These are phyloP conservation scores for Vulpes ferrilata DNA, from an alignment of 2,113 vertebrate species.

Conservation along the genomic window DNA sequence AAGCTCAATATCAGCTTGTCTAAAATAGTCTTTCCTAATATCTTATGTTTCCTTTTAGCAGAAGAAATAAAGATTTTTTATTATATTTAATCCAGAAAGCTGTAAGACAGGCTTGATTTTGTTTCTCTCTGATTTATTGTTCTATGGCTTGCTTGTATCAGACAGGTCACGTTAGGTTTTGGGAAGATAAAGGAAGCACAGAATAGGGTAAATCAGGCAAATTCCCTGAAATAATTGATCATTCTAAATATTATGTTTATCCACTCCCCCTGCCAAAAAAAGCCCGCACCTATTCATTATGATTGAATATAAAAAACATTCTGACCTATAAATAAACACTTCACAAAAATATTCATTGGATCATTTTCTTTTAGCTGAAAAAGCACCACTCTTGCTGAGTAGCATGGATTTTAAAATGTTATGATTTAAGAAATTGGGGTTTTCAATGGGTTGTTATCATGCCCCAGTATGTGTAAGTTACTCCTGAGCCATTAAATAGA, in stretches of 20 bases:
- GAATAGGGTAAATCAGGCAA: slow-evolving; percentile 60
- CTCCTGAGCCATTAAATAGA: slow-evolving; percentile 79
- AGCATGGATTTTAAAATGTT: slow-evolving; percentile 45
- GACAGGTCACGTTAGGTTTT: slow-evolving; percentile 44
- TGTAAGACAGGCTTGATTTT: background rate
- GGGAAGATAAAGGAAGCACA: slow-evolving; percentile 32
- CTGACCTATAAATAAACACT: slow-evolving; percentile 19
- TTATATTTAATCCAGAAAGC: slow-evolving; percentile 63
- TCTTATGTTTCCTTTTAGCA: slow-evolving; percentile 55
- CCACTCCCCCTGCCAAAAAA: background rate
- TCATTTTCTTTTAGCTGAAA: slow-evolving; percentile 58
- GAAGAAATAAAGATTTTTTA: slow-evolving; percentile 73
- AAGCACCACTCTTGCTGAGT: slow-evolving; percentile 9
- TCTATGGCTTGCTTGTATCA: slow-evolving; percentile 51
- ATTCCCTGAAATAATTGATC: slow-evolving; percentile 63
- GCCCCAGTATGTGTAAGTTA: slow-evolving; percentile 67
- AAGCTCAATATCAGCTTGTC: slow-evolving; percentile 55
- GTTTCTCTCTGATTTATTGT: slow-evolving; percentile 41
- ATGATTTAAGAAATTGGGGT: slow-evolving; percentile 51
- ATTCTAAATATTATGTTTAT: slow-evolving; percentile 61
- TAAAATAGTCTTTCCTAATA: slow-evolving; percentile 64
- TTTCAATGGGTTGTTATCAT: slow-evolving; percentile 6
- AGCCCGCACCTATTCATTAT: background rate
- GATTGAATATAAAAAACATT: slow-evolving; percentile 28
- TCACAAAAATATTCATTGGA: slow-evolving; percentile 43